Percentiles rank a stretch among this genome's conserved stretches.
Conservation (phyloP, 2,888 invertebrate genomes). For the Lucinisca nassula region DNA sequence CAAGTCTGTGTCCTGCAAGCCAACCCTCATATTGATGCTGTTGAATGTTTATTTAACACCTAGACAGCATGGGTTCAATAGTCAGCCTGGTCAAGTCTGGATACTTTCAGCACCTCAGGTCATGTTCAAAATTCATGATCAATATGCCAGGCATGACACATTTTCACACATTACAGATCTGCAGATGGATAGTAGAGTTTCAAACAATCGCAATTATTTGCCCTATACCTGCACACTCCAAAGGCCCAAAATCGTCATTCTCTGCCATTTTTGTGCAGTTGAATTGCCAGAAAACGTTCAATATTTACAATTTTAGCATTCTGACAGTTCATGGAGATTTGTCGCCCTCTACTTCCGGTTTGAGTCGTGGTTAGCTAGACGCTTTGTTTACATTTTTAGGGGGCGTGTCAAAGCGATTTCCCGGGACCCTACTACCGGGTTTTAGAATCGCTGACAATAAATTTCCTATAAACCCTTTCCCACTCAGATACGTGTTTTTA, state of each 20-base stretch:
- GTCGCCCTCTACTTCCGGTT: conserved; percentile 76
- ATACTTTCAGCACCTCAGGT: too few species aligned
- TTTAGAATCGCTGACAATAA: not conserved
- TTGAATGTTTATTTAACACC: too few species aligned
- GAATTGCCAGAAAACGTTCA: not conserved
- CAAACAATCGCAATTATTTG: not conserved
- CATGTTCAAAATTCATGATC: too few species aligned
- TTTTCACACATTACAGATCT: too few species aligned
- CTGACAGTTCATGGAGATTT: not conserved
- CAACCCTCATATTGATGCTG: too few species aligned
- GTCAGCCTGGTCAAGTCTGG: too few species aligned
- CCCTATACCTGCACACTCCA: conserved; percentile 72
- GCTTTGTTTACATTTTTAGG: not conserved
- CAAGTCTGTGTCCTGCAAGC: too few species aligned
- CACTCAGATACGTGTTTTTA: not conserved
- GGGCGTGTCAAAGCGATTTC: not conserved
- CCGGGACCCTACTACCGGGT: not conserved
- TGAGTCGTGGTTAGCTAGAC: not conserved
- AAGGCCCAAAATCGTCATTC: conserved; percentile 69
- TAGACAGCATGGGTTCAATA: too few species aligned
- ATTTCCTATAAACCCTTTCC: not conserved
- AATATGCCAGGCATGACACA: too few species aligned
- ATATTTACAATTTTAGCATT: conserved; percentile 21
- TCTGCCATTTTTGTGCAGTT: conserved; percentile 64
- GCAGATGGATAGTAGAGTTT: not conserved